phyloP scores from a whole-genome alignment of 2,888 invertebrate species.

The Polymixis flavicincta region DNA sequence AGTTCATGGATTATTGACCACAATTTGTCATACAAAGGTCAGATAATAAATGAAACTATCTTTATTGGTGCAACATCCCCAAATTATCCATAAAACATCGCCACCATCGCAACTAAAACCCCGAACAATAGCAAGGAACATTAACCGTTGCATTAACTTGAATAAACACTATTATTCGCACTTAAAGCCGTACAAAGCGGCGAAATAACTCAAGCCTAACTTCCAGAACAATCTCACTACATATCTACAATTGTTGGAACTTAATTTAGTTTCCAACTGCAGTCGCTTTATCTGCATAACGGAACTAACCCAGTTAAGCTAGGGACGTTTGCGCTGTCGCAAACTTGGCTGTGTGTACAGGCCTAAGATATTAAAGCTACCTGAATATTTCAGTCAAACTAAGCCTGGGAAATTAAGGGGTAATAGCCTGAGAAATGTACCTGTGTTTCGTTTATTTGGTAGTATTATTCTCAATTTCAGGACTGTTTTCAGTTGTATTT shows the following conservation, averaged over 20 bases:
- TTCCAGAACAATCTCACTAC: constrained; percentile 59
- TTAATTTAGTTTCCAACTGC: constrained; percentile 78
- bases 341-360: constrained; percentile 50
- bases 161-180: constrained; percentile 60
- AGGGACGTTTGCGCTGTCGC: constrained; percentile 65
- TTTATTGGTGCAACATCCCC: constrained; percentile 21
- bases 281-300: constrained; percentile 74
- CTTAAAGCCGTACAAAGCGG: constrained; percentile 65
- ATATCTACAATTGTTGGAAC: constrained; percentile 64
- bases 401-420: constrained; percentile 35
- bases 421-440: constrained; percentile 18
- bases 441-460: constrained; percentile 20
- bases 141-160: constrained; percentile 47
- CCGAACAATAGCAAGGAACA: constrained; percentile 40
- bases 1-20: neutral
- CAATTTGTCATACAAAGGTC: neutral
- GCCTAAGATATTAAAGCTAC: constrained; percentile 42
- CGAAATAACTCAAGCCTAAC: constrained; percentile 57
- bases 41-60: neutral
- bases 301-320: constrained; percentile 70
- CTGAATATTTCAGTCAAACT: constrained; percentile 26
- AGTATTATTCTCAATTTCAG: constrained; percentile 3
- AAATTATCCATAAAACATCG: constrained; percentile 25
- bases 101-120: constrained; percentile 8
- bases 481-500: neutral